A percentile compares a stretch with the other conserved stretches of the same genome.
These are phyloP conservation scores for Grus americana DNA, from an alignment of 2,113 vertebrate genomes.

Conservation along the genomic window DNA sequence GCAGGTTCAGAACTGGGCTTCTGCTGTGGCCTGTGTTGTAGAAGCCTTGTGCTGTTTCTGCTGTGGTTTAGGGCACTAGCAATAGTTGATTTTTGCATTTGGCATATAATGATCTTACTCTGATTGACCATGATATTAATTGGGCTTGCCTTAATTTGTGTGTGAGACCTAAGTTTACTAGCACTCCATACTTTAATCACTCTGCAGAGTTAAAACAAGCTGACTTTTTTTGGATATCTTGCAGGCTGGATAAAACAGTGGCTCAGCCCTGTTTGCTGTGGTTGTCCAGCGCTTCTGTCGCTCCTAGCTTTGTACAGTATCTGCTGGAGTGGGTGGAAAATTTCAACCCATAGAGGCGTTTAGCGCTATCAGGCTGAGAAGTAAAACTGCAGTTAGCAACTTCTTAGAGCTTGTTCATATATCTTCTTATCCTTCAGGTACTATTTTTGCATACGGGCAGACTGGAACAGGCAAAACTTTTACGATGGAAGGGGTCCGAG, in stretches of 20 bases:
- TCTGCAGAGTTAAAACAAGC: neutral
- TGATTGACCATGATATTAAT: neutral
- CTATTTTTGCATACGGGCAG: slow-evolving; percentile 99
- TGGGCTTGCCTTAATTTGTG: neutral
- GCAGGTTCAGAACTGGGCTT: neutral
- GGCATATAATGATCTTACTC: neutral
- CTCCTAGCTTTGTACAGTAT: neutral
- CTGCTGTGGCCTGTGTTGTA: neutral
- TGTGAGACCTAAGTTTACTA: neutral
- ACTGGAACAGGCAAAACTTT: slow-evolving; percentile 99
- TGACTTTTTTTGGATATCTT: neutral
- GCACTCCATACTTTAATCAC: neutral
- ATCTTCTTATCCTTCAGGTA: slow-evolving; percentile 79
- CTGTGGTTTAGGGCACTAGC: neutral
- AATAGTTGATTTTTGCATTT: neutral
- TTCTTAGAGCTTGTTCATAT: neutral
- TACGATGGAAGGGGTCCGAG: slow-evolving; percentile 97
- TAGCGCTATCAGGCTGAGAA: neutral
- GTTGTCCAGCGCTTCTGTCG: neutral
- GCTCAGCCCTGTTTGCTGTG: neutral
- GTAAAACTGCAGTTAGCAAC: neutral
- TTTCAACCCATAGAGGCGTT: neutral
- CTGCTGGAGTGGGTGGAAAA: neutral
- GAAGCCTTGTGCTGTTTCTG: neutral
- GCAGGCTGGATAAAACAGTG: neutral